phyloP scores from a whole-genome alignment of 2,888 invertebrate genomes.

The Siphlonurus alternatus region DNA sequence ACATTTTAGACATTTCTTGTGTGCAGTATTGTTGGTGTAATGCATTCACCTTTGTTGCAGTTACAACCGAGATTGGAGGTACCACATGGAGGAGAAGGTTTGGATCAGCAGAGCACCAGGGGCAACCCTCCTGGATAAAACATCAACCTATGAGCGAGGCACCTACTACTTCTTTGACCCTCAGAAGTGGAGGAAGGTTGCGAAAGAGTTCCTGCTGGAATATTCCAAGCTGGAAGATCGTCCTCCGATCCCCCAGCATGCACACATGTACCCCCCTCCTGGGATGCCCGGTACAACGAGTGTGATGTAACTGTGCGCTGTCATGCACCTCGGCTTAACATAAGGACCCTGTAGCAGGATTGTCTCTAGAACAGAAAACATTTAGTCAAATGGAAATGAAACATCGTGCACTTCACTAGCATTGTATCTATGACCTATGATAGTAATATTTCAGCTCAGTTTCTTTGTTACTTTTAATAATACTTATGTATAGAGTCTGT shows the following conservation, averaged over 20 bases:
- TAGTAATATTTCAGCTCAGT: neutral
- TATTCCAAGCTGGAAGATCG: slow-evolving; percentile 96
- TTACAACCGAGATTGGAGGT: slow-evolving; percentile 97
- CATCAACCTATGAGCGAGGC: slow-evolving; percentile 90
- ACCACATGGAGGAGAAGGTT: slow-evolving; percentile 97
- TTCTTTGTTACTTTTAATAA: no score
- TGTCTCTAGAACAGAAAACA: neutral
- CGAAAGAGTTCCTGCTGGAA: slow-evolving; percentile 90
- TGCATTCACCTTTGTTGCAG: slow-evolving; percentile 35
- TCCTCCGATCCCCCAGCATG: slow-evolving; percentile 32
- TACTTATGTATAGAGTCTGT: no score
- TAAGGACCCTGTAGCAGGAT: neutral
- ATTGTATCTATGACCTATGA: no score
- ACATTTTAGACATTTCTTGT: no score
- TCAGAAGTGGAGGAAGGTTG: slow-evolving; percentile 94
- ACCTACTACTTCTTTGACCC: slow-evolving; percentile 99
- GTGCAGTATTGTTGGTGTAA: neutral
- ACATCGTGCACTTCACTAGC: no score
- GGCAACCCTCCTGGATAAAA: slow-evolving; percentile 87
- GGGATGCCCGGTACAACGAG: neutral
- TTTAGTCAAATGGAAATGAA: no score
- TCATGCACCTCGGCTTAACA: neutral
- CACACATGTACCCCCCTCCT: neutral
- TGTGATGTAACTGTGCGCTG: neutral
- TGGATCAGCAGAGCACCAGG: slow-evolving; percentile 98